phyloP scores from a whole-genome alignment of 1,140 invertebrate genomes.

The Cherax quadricarinatus region DNA sequence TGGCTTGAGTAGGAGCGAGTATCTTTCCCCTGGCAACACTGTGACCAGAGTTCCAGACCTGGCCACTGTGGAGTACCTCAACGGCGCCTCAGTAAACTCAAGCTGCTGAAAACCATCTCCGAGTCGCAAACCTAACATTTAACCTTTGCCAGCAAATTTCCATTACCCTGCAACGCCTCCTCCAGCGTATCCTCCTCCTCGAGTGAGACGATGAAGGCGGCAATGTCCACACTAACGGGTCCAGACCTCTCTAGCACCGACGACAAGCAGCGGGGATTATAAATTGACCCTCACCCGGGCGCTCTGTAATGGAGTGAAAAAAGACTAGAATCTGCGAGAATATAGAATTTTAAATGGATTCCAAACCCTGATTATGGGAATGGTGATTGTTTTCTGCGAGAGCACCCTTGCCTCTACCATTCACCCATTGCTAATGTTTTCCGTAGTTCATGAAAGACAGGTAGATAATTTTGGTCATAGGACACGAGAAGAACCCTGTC shows the following conservation, averaged over 20 bases:
- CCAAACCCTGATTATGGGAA: slow-evolving; percentile 37
- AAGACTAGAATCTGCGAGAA: slow-evolving; percentile 50
- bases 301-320: slow-evolving; percentile 60
- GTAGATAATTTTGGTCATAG: not conserved
- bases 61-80: slow-evolving; percentile 40
- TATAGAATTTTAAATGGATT: slow-evolving; percentile 60
- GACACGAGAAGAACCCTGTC: not conserved
- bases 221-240: slow-evolving; percentile 33
- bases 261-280: slow-evolving; percentile 44
- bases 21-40: slow-evolving; percentile 31
- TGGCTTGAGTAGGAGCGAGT: not conserved
- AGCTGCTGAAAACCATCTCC: not conserved
- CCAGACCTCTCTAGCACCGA: not conserved
- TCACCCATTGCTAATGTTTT: not conserved
- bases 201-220: not conserved
- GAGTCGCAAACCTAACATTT: not conserved
- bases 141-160: not conserved
- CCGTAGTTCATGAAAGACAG: not conserved
- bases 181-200: too few species aligned
- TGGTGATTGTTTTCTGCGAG: slow-evolving; percentile 27
- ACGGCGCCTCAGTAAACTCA: slow-evolving; percentile 28
- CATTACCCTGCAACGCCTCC: not conserved
- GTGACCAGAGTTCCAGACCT: slow-evolving; percentile 44
- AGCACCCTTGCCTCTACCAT: not conserved
- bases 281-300: slow-evolving; percentile 45